phyloP scores from a whole-genome alignment of 2,888 invertebrate genomes.

The Trissonchulus sp. region DNA sequence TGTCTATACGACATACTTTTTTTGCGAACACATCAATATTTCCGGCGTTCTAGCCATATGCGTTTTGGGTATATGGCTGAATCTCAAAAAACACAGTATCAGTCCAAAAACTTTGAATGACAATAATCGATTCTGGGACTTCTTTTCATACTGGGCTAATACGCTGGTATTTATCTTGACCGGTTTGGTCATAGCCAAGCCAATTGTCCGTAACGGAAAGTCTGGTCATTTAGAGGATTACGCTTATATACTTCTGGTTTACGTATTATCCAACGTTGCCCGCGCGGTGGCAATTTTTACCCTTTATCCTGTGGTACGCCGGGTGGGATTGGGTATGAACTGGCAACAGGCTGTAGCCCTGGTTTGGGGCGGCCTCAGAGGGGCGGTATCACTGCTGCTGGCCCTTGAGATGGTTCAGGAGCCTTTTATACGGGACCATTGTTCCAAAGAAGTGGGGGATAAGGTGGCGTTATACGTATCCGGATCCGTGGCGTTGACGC shows the following conservation, averaged over 20 bases:
- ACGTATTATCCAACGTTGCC: not conserved
- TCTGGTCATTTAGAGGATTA: not conserved
- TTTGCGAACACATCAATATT: slow-evolving; percentile 48
- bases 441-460: not conserved
- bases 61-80: slow-evolving; percentile 54
- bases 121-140: slow-evolving; percentile 54
- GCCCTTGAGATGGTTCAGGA: slow-evolving; percentile 57
- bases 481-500: slow-evolving; percentile 60
- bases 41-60: slow-evolving; percentile 57
- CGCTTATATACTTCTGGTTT: not conserved
- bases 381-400: slow-evolving; percentile 61
- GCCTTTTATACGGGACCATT: not conserved
- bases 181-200: slow-evolving; percentile 49
- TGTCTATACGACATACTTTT: slow-evolving; percentile 55
- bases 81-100: slow-evolving; percentile 50
- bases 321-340: slow-evolving; percentile 61
- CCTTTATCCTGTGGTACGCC: slow-evolving; percentile 59
- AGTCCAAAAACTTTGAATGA: slow-evolving; percentile 55
- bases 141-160: slow-evolving; percentile 58
- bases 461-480: slow-evolving; percentile 53
- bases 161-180: slow-evolving; percentile 62
- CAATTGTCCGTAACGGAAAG: not conserved
- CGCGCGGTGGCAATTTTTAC: slow-evolving; percentile 41
- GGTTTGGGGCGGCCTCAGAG: slow-evolving; percentile 63
- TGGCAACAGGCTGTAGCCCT: slow-evolving; percentile 61